Conservation (phyloP, 1,140 invertebrate genomes). For the Zaprionus gabonicus region DNA sequence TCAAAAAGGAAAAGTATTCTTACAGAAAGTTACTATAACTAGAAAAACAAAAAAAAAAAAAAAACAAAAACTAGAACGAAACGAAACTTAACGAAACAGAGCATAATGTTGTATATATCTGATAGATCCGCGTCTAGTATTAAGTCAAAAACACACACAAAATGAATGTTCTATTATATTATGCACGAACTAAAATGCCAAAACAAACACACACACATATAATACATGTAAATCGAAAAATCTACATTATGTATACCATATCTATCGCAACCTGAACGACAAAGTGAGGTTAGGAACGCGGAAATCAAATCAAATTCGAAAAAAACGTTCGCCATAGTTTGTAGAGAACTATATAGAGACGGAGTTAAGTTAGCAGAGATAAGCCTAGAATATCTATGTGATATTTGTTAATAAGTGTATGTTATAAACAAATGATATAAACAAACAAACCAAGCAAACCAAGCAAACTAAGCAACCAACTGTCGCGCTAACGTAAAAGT, state of each 20-base stretch:
- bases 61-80: conserved; percentile 3
- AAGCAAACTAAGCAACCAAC: conserved; percentile 11
- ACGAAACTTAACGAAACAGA: conserved; percentile 34
- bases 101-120: conserved; percentile 58
- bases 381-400: conserved; percentile 68
- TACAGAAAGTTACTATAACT: conserved; percentile 60
- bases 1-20: conserved; percentile 72
- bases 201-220: conserved; percentile 58
- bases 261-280: neutral
- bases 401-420: conserved; percentile 66
- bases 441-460: conserved; percentile 27
- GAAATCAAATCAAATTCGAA: conserved; percentile 1
- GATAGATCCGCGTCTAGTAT: conserved; percentile 45
- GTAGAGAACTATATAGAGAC: conserved; percentile 39
- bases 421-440: conserved; percentile 56
- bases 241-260: neutral
- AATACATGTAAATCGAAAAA: neutral
- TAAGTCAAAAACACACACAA: conserved; percentile 40
- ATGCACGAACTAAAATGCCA: conserved; percentile 77
- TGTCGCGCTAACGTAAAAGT: conserved; percentile 40
- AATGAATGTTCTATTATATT: conserved; percentile 47
- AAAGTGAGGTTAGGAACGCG: conserved; percentile 10
- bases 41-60: conserved; percentile 15
- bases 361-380: conserved; percentile 42
- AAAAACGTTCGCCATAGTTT: conserved; percentile 34